These are phyloP conservation scores for Brachionichthys hirsutus DNA, from an alignment of 2,113 vertebrate species.

Conservation along the genomic window DNA sequence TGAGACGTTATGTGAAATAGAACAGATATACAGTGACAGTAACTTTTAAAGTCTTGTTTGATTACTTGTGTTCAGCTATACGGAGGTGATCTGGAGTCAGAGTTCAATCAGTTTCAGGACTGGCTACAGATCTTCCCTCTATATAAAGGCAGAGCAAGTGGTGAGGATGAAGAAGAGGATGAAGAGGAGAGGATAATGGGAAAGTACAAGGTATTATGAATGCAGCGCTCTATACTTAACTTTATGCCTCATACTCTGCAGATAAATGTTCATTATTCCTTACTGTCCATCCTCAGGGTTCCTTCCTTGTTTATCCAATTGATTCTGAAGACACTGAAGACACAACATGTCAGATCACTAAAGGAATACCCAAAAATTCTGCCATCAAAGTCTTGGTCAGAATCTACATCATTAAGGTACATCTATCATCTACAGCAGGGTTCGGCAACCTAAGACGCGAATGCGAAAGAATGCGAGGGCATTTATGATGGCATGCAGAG, in stretches of 20 bases:
- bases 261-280: neutral
- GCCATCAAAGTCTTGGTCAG: conserved; percentile 88
- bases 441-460: too few species aligned
- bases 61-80: conserved; percentile 80
- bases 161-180: conserved; percentile 83
- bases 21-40: neutral
- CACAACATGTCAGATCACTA: conserved; percentile 75
- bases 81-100: conserved; percentile 83
- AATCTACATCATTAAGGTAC: conserved; percentile 89
- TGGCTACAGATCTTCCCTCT: conserved; percentile 88
- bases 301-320: conserved; percentile 88
- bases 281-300: conserved; percentile 76
- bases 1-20: neutral
- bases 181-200: conserved; percentile 85
- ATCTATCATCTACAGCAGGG: neutral
- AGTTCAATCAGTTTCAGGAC: conserved; percentile 91
- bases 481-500: too few species aligned
- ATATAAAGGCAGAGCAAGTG: conserved; percentile 79
- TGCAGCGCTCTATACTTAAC: neutral
- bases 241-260: neutral
- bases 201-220: conserved; percentile 87
- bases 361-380: conserved; percentile 85
- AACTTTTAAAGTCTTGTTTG: neutral
- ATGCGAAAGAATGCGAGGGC: too few species aligned
- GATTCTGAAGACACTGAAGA: conserved; percentile 73